Percentiles rank a stretch among this genome's conserved stretches.
Evolutionary conservation across 2,797 vertebrate genomes (phyloP).

Genomic region (Liasis olivaceus): DNA sequence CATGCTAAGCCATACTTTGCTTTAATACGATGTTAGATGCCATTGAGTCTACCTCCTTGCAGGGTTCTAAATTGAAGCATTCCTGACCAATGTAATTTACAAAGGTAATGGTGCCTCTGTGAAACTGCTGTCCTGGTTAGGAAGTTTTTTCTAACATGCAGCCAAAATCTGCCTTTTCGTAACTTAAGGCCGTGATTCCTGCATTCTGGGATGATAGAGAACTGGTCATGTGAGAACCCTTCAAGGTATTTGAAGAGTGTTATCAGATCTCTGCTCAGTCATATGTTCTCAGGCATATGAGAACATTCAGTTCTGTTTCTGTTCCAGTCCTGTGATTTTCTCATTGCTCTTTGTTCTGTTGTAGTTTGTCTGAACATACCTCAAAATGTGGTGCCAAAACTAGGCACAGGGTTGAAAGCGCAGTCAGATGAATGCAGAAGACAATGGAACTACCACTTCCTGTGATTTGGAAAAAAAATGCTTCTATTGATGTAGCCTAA

Average conservation of each 20-base stretch:
- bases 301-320: not conserved
- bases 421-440: not conserved
- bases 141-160: not conserved
- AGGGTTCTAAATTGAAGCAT: too few relatives aligned
- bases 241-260: too few relatives aligned
- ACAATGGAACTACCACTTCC: not conserved
- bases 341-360: not conserved
- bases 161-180: not conserved
- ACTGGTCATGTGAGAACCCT: not conserved
- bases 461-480: not conserved
- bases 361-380: not conserved
- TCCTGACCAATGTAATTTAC: too few relatives aligned
- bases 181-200: not conserved
- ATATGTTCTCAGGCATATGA: too few relatives aligned
- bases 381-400: not conserved
- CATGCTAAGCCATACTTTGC: not conserved
- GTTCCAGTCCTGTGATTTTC: not conserved
- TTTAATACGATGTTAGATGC: not conserved
- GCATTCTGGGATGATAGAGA: not conserved
- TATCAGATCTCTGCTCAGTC: too few relatives aligned
- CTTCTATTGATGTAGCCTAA: not conserved
- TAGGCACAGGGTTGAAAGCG: not conserved
- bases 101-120: too few relatives aligned
- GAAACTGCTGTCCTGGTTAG: not conserved
- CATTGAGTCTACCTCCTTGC: too few relatives aligned